Evolutionary conservation across 2,888 invertebrate species (phyloP), one percentile per base, ranked within the genome.

Genomic region (Cristatella mucedo): DNA sequence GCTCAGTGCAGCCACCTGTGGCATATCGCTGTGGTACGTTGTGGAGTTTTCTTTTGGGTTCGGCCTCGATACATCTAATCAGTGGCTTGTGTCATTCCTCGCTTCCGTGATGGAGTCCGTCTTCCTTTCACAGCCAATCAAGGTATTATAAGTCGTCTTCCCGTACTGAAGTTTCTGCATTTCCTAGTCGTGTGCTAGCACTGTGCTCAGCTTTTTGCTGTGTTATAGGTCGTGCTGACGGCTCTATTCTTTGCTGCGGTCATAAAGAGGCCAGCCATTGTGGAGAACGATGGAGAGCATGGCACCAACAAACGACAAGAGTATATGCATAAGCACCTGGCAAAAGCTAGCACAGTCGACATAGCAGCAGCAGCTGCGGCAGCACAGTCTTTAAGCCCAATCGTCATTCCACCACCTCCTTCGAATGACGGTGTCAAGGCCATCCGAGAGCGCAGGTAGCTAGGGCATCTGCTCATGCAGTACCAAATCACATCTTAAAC

Each of bases 211-310:
- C n/a, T n/a, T n/a, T n/a, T n/a, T n/a, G n/a, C n/a, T n/a, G n/a
- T 33, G 7, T 24, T 39, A 2, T 31, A 48, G 47, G 49, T 54
- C 3, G 22, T 54, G 3, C 24, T 43, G 2, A 21, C 53, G 18
- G 51, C 53, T 15, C 33, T 50, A 13, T 45, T 53, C 29, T 53
- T 46, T 32, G 52, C 53, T 1, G 32, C 51, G 26, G 42, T 54
- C 9, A 51, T 52, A 9, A 49, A 48, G 43, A 50, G 50, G 21
- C 53, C 53, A 1, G 53, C 48, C 3, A 41, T 36, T 2, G 48
- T 46, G 7, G 48, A 45, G 18, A n/a, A n/a, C n/a, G 53, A 50
- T 7, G 45, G 44, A 3, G 40, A 41, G 13, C 13, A 34, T 22
- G 41, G 43, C 13, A 41, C 49, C 2, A 38, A 39, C 16, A 33